These are phyloP conservation scores for Danaus melanippus DNA, from an alignment of 1,140 invertebrate genomes.

Conservation along the genomic window DNA sequence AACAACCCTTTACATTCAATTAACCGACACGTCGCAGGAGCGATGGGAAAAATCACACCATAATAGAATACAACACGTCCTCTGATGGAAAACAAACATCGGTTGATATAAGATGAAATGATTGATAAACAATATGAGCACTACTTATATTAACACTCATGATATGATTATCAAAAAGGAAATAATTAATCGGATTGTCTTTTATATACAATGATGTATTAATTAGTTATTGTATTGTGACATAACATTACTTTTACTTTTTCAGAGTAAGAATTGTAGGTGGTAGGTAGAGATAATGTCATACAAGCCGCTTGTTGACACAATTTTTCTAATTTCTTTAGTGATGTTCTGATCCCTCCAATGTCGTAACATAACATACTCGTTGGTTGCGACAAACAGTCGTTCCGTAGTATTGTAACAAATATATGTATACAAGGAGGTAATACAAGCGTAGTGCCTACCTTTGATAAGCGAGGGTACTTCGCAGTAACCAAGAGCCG, in stretches of 20 bases:
- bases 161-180: too few relatives aligned
- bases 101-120: background rate
- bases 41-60: conserved; percentile 36
- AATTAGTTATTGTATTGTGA: too few relatives aligned
- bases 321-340: conserved; percentile 12
- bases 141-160: too few relatives aligned
- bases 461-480: conserved; percentile 15
- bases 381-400: conserved; percentile 24
- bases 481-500: conserved; percentile 4
- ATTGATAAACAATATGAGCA: too few relatives aligned
- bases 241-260: too few relatives aligned
- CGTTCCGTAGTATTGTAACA: conserved; percentile 16
- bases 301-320: too few relatives aligned
- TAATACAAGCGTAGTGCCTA: conserved; percentile 25
- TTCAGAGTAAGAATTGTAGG: too few relatives aligned
- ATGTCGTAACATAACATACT: conserved; percentile 12
- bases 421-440: conserved; percentile 22
- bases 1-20: conserved; percentile 28
- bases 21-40: conserved; percentile 26
- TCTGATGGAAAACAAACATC: conserved; percentile 3
- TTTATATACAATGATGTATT: too few relatives aligned
- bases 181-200: too few relatives aligned
- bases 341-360: conserved; percentile 12
- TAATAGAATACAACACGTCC: conserved; percentile 18
- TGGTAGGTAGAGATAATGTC: too few relatives aligned